A percentile compares a stretch with the other conserved stretches of the same genome.
phyloP scores from a whole-genome alignment of 37 sponge, comb jelly and placozoan species.

The Hexactinellida sp. region DNA sequence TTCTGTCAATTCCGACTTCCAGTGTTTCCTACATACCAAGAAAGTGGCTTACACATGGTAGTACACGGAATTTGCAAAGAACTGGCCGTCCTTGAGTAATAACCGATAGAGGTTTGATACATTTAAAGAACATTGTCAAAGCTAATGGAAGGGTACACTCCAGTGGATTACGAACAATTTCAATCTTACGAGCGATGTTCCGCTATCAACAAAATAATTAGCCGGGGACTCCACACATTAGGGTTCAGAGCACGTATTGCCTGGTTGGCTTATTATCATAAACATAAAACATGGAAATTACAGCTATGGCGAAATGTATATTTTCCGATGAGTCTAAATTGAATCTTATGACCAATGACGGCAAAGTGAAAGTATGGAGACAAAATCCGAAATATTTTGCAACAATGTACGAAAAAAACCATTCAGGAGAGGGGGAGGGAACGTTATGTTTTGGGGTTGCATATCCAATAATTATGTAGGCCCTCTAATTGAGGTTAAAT shows the following conservation, averaged over 20 bases:
- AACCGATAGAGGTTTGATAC: background rate
- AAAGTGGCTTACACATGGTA: background rate
- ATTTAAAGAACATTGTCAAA: background rate
- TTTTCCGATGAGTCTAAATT: background rate
- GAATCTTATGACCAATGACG: background rate
- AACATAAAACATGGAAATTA: background rate
- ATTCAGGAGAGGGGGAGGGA: background rate
- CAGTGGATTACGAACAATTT: background rate
- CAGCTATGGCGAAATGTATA: background rate
- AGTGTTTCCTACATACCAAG: background rate
- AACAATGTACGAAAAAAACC: background rate
- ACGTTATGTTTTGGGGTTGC: too few species aligned
- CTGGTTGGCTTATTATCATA: background rate
- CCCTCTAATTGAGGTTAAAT: too few species aligned
- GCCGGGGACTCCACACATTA: background rate
- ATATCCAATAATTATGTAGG: too few species aligned
- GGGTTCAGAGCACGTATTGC: background rate
- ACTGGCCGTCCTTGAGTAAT: background rate
- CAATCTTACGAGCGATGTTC: background rate
- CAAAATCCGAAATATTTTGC: background rate
- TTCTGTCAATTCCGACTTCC: background rate
- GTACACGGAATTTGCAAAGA: background rate
- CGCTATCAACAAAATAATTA: background rate
- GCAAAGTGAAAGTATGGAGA: background rate
- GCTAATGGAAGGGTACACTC: background rate